Evolutionary conservation across 1,140 invertebrate genomes (phyloP).

Genomic region (Phymorhynchus buccinoides): DNA sequence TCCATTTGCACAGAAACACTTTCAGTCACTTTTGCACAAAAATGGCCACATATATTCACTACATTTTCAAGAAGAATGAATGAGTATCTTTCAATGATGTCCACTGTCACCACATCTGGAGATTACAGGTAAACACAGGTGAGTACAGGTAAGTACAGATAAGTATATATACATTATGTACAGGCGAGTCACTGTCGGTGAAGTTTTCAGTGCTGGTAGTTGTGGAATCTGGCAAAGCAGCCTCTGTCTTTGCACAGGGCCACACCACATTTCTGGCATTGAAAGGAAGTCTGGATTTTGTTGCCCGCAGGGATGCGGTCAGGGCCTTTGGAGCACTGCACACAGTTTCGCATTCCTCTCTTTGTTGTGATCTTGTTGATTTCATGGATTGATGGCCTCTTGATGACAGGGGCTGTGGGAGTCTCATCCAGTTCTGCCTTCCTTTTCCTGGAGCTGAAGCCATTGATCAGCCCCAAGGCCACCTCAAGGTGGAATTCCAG

Average conservation of each 20-base stretch:
- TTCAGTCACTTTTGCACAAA: no score
- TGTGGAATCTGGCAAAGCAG: not conserved
- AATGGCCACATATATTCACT: no score
- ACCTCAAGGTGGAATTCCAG: not conserved
- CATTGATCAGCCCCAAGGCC: not conserved
- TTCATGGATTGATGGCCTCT: not conserved
- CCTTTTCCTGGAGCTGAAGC: not conserved
- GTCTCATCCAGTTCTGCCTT: not conserved
- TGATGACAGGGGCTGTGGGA: not conserved
- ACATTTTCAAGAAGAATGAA: no score
- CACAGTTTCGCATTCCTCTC: constrained; percentile 21
- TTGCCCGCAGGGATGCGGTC: not conserved
- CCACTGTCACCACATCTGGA: no score
- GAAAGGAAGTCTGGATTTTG: constrained; percentile 20
- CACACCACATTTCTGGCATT: constrained; percentile 17
- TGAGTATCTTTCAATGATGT: no score
- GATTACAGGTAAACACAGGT: no score
- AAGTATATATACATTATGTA: not conserved
- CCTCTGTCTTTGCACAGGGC: constrained; percentile 25
- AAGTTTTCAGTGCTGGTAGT: not conserved
- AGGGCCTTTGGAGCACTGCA: not conserved
- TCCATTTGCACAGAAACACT: no score
- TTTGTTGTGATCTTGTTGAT: not conserved
- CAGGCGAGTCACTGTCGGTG: not conserved
- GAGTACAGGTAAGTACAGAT: no score